phyloP scores from a whole-genome alignment of 2,113 vertebrate genomes.

The Barbus barbus region DNA sequence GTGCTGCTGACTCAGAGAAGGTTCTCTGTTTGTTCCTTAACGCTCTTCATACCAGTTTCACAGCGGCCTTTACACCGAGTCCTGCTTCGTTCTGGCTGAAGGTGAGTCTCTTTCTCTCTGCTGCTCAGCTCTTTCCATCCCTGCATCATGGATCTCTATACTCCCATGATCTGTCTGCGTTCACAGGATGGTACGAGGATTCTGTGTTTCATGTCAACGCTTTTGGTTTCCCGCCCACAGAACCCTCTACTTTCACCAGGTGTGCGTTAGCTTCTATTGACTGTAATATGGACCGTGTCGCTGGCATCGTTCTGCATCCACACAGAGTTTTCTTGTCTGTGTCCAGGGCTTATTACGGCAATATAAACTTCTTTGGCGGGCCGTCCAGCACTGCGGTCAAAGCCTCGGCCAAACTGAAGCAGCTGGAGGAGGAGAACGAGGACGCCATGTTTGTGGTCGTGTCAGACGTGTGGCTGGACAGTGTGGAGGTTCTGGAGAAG shows the following conservation, averaged over 20 bases:
- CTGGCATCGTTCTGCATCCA: background rate
- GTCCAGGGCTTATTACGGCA: slow-evolving; percentile 90
- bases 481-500: slow-evolving; percentile 90
- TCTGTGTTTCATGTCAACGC: slow-evolving; percentile 91
- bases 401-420: slow-evolving; percentile 86
- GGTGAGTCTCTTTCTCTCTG: slow-evolving; percentile 74
- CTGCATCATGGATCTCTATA: too few species aligned
- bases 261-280: slow-evolving; percentile 56
- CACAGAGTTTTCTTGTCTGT: background rate
- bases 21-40: slow-evolving; percentile 69
- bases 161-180: background rate
- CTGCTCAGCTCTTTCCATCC: too few species aligned
- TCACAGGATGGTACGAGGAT: slow-evolving; percentile 94
- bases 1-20: background rate
- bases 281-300: background rate
- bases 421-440: slow-evolving; percentile 92
- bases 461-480: slow-evolving; percentile 95
- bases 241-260: slow-evolving; percentile 88
- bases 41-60: slow-evolving; percentile 87
- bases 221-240: slow-evolving; percentile 93
- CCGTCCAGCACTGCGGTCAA: slow-evolving; percentile 89
- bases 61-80: slow-evolving; percentile 93
- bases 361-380: slow-evolving; percentile 94
- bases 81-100: slow-evolving; percentile 94
- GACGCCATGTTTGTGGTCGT: slow-evolving; percentile 96